Evolutionary conservation across 2,888 invertebrate species (phyloP), one percentile per base, ranked within the genome.

Genomic region (Marasmarcha lunaedactyla): DNA sequence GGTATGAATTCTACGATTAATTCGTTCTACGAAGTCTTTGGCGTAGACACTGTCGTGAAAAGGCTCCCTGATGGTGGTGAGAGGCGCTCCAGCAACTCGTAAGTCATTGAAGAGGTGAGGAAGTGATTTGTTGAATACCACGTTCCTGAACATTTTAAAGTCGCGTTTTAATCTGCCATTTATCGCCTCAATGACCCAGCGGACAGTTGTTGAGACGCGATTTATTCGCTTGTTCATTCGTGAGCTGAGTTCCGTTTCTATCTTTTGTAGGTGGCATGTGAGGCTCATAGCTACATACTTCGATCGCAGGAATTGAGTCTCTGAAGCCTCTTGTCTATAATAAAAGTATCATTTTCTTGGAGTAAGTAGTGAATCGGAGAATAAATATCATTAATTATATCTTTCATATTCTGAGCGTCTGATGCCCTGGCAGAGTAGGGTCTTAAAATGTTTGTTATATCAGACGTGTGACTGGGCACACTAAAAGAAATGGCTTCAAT

Each of bases 221-320:
- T 35, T 34, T 39, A 34, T 39, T 40, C 7, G 40, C 30, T 36
- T 40, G 30, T 15, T 36, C 40, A 36, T 26, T 40, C 12, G 27
- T 40, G 30, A 36, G 20, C 13, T 35, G 40, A 14, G 40, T 36
- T 26, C 26, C 36, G 30, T 27, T 36, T 30, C 33, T 35, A 25
- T 35, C 36, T 40, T 40, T 36, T 14, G 27, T 30, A 27, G 36
- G 15, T 36, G 36, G 40, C 40, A 36, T 40, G 15, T 36, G 40
- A 27, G 36, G 36, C 30, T 36, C 40, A 36, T 30, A 40, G 30
- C 40, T 20, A 40, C 26, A 35, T 12, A 15, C 35, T 35, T 39
- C 35, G 14, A 39, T 26, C 13, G 20, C 20, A 20, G 39, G 35
- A 15, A 35, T 39, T 26, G 39, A 35, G 35, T 26, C 35, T 35